Conservation (phyloP, 1,140 invertebrate species). For the Drosophila albomicans region DNA sequence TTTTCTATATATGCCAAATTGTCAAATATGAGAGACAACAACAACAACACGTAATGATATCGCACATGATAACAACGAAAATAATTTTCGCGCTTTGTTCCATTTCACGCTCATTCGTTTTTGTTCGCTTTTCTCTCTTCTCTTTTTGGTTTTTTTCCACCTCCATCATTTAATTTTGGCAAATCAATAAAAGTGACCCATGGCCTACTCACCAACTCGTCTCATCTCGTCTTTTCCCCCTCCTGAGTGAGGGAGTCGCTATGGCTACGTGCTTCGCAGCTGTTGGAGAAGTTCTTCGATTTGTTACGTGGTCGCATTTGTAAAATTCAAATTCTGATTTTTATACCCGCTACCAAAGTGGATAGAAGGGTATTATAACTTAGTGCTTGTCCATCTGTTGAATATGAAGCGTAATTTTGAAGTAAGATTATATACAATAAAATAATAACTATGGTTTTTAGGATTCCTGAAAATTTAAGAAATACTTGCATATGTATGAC, state of each 20-base stretch:
- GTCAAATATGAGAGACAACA: slow-evolving; percentile 63
- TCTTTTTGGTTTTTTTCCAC: slow-evolving; percentile 10
- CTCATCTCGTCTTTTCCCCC: no score
- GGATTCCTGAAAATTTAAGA: no score
- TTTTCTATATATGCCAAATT: slow-evolving; percentile 53
- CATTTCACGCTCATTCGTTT: slow-evolving; percentile 46
- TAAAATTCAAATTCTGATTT: slow-evolving; percentile 60
- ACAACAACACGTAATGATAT: slow-evolving; percentile 29
- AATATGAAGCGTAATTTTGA: no score
- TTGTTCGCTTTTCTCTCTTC: slow-evolving; percentile 26
- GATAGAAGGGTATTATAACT: no score
- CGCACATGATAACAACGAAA: slow-evolving; percentile 64
- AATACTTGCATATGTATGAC: no score
- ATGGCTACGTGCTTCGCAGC: slow-evolving; percentile 18
- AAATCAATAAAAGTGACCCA: slow-evolving; percentile 74
- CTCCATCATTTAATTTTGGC: slow-evolving; percentile 78
- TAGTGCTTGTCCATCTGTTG: no score
- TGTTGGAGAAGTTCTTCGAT: slow-evolving; percentile 13
- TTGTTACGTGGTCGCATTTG: slow-evolving; percentile 50
- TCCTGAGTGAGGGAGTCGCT: neutral
- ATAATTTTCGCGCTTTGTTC: slow-evolving; percentile 67
- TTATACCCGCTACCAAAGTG: neutral
- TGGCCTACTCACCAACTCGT: slow-evolving; percentile 6
- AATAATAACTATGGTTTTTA: no score
- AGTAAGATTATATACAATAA: no score